Evolutionary conservation across 2,113 vertebrate species (phyloP).

Genomic region (human (Homo sapiens)): GRCh38 chr2:63850001-63850500

Average conservation of each 20-base stretch:
- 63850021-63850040: background rate
- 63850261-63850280: background rate
- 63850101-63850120: slow-evolving; percentile 17
- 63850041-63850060: background rate
- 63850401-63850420: slow-evolving; percentile 8
- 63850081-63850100: slow-evolving; percentile 37
- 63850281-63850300: background rate
- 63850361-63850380: background rate
- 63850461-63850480: slow-evolving; percentile 4
- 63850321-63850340: slow-evolving; percentile 48
- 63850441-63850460: background rate
- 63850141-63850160: slow-evolving; percentile 21
- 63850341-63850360: background rate
- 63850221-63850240: slow-evolving; percentile 3
- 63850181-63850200: slow-evolving; percentile 8
- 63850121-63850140: slow-evolving; percentile 22
- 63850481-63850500: background rate
- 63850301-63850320: slow-evolving; percentile 44
- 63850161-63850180: slow-evolving; percentile 29
- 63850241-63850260: background rate
- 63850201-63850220: background rate
- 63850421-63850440: background rate
- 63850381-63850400: background rate
- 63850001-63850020: background rate
- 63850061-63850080: slow-evolving; percentile 23